Base-by-base conservation (phyloP, 2,888 invertebrate species). In the Rotaria socialis region DNA sequence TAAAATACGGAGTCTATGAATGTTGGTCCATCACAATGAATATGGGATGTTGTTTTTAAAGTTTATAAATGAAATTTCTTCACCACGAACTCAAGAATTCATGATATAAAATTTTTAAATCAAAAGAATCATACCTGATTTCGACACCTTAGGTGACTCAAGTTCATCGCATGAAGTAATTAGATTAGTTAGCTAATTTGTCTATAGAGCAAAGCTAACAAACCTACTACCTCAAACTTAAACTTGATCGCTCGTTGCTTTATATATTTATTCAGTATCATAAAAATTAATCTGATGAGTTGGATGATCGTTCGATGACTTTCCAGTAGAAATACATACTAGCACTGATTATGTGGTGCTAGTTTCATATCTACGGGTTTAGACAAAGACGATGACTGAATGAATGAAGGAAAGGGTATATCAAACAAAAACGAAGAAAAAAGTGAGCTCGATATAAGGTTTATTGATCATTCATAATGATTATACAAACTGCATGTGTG, bases 181-280 rank as follows among this genome's bases (percentile, higher is more conserved):
- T 16, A 67, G 27, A 24, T 67, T 67, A 67, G 67, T 67, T 67
- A 67, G 67, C 67, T 8, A 67, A 67, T 35, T 55, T 27, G 19
- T 19, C 16, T 35, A 14, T 2, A 35, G 6, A 67, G 3, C 67
- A 3, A 27, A 67, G 67, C 67, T 67, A 67, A 67, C 67, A 67
- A 67, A 67, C 67, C 67, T 67, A 67, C 67, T 67, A 67, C 67
- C 67, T 67, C 67, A 67, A 67, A 67, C 67, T 67, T 67, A 35
- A 67, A 19, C 67, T 67, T 35, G 67, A 67, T 67, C 11, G 4
- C 6, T 60, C 7, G 0, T 60, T 27, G 11, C 35, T 67, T 19
- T 27, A 0, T 10, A 11, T 14, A 27, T 60, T 1, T 60, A n/a
- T 1, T n/a, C 0, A 3, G 22, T 8, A 35, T 35, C 35, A 35